Base-by-base conservation (phyloP, 2,888 invertebrate genomes). In the Drosophila quinaria region DNA sequence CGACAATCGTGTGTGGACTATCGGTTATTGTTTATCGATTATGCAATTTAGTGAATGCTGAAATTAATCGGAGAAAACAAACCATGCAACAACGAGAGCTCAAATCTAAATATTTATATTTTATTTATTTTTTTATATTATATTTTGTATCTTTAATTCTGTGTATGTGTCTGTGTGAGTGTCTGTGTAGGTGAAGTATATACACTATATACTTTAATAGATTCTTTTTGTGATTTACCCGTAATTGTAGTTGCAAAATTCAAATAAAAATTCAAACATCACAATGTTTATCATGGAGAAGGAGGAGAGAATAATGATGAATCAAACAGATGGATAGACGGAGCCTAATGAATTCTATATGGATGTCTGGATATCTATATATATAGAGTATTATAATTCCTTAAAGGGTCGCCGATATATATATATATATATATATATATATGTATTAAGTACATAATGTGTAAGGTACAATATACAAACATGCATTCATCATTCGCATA, bases 231-330 rank as follows among this genome's bases (percentile, higher is more conserved):
- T 79, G 55, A 70, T 77, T 87, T 88, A 85, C 85, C 85, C 85
- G 85, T 85, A 85, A 74, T 87, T 88, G 74, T 78, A 81, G 87
- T 88, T 85, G 74, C 82, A 79, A 85, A 70, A 70, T 56, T 74
- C 69, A 85, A 84, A 84, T 69, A 67, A 84, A 70, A 87, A 76
- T 59, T 37, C 74, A 74, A 58, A 73, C 87, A 84, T 83, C 87
- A 83, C 83, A 83, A 87, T 70, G 72, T 49, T 46, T 50, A 72
- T 74, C 72, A 71, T 81, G 78, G 67, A 72, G 63, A 15, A 56
- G 72, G 22, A 51, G 39, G 31, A 10, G 17, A 31, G 9, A 11
- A 15, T 13, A 33, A 31, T 47, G 25, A 25, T 49, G 19, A 29
- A 46, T 52, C 35, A 29, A 55, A 62, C 25, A 19, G 11, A 42